These are phyloP conservation scores for Sphaerodactylus townsendi DNA, from an alignment of 2,113 vertebrate species.

Conservation along the genomic window DNA sequence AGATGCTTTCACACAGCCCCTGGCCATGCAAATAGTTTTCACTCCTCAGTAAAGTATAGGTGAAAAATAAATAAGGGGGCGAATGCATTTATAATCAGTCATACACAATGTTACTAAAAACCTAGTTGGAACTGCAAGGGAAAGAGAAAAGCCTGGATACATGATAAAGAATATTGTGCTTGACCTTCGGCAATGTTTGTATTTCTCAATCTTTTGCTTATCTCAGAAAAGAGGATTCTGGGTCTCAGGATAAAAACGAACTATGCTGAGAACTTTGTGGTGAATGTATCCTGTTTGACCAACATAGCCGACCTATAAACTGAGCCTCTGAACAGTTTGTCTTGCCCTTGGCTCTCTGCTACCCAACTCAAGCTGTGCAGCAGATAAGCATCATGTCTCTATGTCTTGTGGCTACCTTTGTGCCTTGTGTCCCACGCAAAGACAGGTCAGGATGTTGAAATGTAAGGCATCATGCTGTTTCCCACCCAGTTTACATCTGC, in stretches of 20 bases:
- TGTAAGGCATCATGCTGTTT: no score
- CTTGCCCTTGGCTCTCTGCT: no score
- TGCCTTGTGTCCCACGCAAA: no score
- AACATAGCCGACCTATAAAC: no score
- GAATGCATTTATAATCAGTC: neutral
- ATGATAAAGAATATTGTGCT: neutral
- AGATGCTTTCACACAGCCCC: neutral
- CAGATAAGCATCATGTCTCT: no score
- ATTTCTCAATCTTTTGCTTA: conserved; percentile 32
- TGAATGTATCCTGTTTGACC: no score
- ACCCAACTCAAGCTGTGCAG: no score
- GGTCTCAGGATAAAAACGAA: conserved; percentile 38
- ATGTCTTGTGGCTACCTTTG: no score
- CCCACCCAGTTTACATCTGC: no score
- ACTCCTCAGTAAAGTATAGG: neutral
- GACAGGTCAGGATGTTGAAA: no score
- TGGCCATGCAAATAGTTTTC: neutral
- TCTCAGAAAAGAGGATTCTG: neutral
- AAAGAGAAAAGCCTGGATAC: neutral
- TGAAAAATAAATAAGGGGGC: neutral
- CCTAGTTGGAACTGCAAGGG: neutral
- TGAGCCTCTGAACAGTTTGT: no score
- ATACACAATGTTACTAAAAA: neutral
- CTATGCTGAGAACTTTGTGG: no score
- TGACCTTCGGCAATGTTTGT: neutral